Base-by-base conservation (phyloP, 64 coral and sea anemone species). In the Astreopora myriophthalma region DNA sequence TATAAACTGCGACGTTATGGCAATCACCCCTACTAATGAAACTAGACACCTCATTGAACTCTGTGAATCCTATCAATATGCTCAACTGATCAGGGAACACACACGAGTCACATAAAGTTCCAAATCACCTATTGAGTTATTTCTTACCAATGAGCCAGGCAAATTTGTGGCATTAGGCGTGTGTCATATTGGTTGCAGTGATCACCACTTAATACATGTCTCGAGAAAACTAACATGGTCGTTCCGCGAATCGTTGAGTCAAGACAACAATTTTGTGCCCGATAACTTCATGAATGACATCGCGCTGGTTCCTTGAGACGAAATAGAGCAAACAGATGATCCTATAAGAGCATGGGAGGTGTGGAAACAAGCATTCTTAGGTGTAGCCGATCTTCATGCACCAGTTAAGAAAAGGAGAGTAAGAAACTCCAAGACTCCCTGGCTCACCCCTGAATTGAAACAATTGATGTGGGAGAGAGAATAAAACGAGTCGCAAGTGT, bases 381-480 rank as follows among this genome's bases (percentile, higher is more conserved):
- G 49, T 31, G 79, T 61, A 32, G 79, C 79, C 51, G 26, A 32
- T 52, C 33, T 38, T 34, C 73, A 76, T 76, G n/a, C n/a, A n/a
- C n/a, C n/a, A n/a, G n/a, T n/a, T n/a, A n/a, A n/a, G n/a, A n/a
- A n/a, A n/a, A n/a, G n/a, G n/a, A n/a, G n/a, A n/a, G n/a, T n/a
- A n/a, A n/a, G n/a, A n/a, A n/a, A n/a, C n/a, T n/a, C n/a, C n/a
- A n/a, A n/a, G n/a, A 34, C 5, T 76, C 73, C 73, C 32, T 76
- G 73, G 73, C 33, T 76, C 20, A 76, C 73, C 73, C 30, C 79
- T 61, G 79, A 25, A 22, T 60, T 84, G 46, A 84, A 84, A 84
- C 19, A 24, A 52, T 52, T 84, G 42, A 84, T 84, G 79, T 57
- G 49, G 49, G 79, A 84, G 60, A 84, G 79, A 84, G 79, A 84